Evolutionary conservation across 2,113 vertebrate genomes (phyloP), one percentile per base, ranked within the genome.

Genomic region (Lophotis ruficrista): DNA sequence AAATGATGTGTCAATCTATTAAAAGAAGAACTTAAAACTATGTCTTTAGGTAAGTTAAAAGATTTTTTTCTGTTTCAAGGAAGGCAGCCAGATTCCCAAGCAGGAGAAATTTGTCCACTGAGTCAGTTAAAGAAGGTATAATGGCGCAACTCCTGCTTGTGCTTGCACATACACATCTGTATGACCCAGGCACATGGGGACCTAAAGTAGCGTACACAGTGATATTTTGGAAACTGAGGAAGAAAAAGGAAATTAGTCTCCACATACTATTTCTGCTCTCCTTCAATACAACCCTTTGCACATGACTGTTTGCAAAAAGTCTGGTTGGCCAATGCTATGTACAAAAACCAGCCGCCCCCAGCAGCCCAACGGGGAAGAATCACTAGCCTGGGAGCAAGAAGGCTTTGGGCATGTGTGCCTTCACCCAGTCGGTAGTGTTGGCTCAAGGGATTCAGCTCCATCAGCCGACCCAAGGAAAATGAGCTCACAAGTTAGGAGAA

Each of bases 1-100:
- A 95, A 97, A 70, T 65, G 41, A 77, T 58, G 37, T 48, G 75
- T 28, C 83, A 60, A 58, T 66, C 82, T 78, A 64, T 68, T 90
- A 75, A 95, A 92, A 79, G 30, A 64, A 91, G 80, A 84, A 58
- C 8, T 54, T 72, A 70, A 71, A 91, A 66, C 25, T 70, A 4
- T 31, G 30, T 62, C 47, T 94, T 80, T 61, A 43, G 57, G 48
- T 33, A 93, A 80, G 16, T 54, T 76, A 30, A 27, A 60, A 76
- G 30, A 12, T 14, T 64, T 72, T 73, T 47, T 31, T 47, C 12
- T 23, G 10, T 70, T 87, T 60, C 30, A 50, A 33, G 64, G 23
- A n/a, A 71, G 30, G 70, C 35, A 41, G 18, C 1, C 38, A 19
- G 51, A 73, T 53, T 56, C 18, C 48, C 41, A 75, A 47, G 51